Evolutionary conservation across 2,113 vertebrate genomes (phyloP).

Genomic region (Mus musculus): DNA sequence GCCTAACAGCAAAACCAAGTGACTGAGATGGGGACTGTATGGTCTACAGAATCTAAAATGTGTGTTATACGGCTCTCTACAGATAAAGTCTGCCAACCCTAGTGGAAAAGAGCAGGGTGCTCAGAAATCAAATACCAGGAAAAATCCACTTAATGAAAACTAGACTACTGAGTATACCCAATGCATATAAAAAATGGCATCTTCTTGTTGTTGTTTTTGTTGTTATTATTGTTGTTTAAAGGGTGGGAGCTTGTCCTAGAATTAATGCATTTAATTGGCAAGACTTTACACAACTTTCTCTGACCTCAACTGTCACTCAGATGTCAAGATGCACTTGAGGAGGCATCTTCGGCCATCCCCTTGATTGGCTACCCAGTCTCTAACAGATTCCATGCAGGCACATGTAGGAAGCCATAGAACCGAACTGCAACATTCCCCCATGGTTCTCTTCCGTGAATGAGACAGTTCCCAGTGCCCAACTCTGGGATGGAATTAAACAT

Average conservation of each 20-base stretch:
- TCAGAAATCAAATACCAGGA: background rate
- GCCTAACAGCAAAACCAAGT: background rate
- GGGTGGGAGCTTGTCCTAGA: background rate
- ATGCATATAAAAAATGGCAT: background rate
- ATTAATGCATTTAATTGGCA: conserved; percentile 24
- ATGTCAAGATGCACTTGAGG: background rate
- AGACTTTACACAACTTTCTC: conserved; percentile 7
- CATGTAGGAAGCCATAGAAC: background rate
- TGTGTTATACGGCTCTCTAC: background rate
- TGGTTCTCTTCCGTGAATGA: background rate
- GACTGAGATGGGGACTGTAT: background rate
- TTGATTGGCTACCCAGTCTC: background rate
- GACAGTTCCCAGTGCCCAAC: background rate
- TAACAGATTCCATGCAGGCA: background rate
- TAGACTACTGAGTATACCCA: background rate
- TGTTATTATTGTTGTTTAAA: background rate
- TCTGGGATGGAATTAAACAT: background rate
- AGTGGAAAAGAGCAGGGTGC: background rate
- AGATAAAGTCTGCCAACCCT: background rate
- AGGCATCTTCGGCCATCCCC: background rate
- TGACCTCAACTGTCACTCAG: background rate
- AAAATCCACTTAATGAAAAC: background rate
- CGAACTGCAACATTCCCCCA: background rate
- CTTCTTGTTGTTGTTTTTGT: background rate
- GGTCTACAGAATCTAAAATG: conserved; percentile 30